phyloP scores from a whole-genome alignment of 2,888 invertebrate species.

The Lepidocyrtoides sp. region DNA sequence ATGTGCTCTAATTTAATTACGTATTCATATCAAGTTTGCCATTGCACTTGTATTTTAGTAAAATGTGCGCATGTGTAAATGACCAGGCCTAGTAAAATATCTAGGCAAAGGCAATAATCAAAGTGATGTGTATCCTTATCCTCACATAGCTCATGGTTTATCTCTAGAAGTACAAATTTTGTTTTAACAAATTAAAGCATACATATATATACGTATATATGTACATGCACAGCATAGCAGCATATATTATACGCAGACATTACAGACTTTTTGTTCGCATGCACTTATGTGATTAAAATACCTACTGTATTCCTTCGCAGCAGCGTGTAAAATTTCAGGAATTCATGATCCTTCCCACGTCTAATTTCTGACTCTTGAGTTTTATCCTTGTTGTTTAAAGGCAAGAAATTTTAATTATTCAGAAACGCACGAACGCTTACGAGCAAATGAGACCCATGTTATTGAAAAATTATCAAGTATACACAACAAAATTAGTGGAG shows the following conservation, averaged over 20 bases:
- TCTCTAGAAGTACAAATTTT: conserved; percentile 4
- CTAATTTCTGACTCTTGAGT: background rate
- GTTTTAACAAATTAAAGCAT: conserved; percentile 44
- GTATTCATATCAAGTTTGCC: conserved; percentile 79
- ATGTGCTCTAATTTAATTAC: conserved; percentile 79
- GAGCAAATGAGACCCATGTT: conserved; percentile 30
- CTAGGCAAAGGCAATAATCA: conserved; percentile 3
- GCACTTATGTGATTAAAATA: background rate
- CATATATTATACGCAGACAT: conserved; percentile 10
- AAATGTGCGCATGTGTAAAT: conserved; percentile 57
- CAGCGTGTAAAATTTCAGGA: background rate
- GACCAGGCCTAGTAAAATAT: background rate
- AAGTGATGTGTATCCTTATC: background rate
- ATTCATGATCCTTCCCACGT: conserved; percentile 23
- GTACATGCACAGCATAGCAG: background rate
- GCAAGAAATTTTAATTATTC: background rate
- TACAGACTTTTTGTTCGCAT: background rate
- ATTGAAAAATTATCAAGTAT: conserved; percentile 60
- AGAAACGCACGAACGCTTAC: conserved; percentile 55
- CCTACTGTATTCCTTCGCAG: background rate
- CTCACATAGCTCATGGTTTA: background rate
- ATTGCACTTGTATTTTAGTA: conserved; percentile 44
- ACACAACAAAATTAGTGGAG: conserved; percentile 42
- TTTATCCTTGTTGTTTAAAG: conserved; percentile 11
- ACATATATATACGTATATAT: background rate